Conservation (phyloP, 1,140 invertebrate species). For the Schlechtendalia chinensis region DNA sequence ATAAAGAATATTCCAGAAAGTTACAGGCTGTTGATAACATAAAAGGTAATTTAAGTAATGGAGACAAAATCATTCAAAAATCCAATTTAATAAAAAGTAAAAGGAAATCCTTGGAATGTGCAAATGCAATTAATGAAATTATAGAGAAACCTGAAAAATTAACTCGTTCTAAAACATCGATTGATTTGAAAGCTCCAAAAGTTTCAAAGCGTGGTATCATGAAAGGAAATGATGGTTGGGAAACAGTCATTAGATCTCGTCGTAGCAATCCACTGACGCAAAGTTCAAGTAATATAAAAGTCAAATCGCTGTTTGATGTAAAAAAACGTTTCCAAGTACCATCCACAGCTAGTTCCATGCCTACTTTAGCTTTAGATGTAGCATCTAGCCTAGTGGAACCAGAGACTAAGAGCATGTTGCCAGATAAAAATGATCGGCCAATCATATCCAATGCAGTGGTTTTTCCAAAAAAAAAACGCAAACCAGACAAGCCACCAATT, state of each 20-base stretch:
- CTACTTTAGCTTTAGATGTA: constrained; percentile 57
- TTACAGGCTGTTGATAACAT: not conserved
- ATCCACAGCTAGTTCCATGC: constrained; percentile 62
- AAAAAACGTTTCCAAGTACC: constrained; percentile 60
- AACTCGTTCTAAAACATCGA: constrained; percentile 49
- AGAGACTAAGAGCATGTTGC: constrained; percentile 1
- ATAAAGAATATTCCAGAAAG: not conserved
- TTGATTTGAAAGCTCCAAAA: constrained; percentile 40
- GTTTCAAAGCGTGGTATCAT: constrained; percentile 29
- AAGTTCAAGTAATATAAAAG: constrained; percentile 52
- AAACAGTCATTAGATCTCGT: constrained; percentile 60
- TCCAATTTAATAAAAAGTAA: constrained; percentile 20
- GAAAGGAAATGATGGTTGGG: constrained; percentile 62
- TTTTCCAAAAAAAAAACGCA: constrained; percentile 37
- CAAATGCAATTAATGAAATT: not conserved
- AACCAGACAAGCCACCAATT: constrained; percentile 9
- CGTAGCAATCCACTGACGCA: constrained; percentile 51
- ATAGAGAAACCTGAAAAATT: constrained; percentile 34
- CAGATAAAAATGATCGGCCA: constrained; percentile 48
- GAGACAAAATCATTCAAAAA: not conserved
- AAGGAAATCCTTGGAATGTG: constrained; percentile 20
- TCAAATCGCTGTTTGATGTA: constrained; percentile 50
- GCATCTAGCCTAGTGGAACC: constrained; percentile 12
- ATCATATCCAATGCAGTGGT: constrained; percentile 46
- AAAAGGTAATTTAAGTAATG: not conserved